Conservation (phyloP, 1,140 invertebrate species). For the Helicoverpa zea region DNA sequence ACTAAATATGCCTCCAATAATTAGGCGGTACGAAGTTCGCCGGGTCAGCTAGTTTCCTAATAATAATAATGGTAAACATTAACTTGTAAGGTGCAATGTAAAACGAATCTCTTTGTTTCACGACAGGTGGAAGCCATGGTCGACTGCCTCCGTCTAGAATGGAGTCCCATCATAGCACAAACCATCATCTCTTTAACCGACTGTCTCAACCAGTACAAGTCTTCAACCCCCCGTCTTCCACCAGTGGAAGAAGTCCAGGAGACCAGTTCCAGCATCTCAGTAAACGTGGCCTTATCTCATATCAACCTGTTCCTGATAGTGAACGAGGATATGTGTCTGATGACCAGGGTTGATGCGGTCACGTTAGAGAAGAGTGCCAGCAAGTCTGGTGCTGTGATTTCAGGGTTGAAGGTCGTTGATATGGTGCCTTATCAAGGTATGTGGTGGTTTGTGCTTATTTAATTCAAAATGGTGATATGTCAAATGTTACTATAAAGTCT, state of each 20-base stretch:
- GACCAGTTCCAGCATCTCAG: constrained; percentile 65
- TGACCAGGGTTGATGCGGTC: constrained; percentile 81
- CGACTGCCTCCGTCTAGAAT: constrained; percentile 83
- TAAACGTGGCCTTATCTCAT: constrained; percentile 82
- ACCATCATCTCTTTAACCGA: constrained; percentile 72
- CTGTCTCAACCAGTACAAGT: constrained; percentile 75
- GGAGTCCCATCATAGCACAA: constrained; percentile 74
- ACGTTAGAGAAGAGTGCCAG: constrained; percentile 73
- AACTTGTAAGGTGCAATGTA: neutral
- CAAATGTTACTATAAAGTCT: too few species aligned
- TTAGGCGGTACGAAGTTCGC: too few species aligned
- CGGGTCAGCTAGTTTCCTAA: too few species aligned
- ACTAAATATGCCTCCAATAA: too few species aligned
- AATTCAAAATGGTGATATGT: too few species aligned
- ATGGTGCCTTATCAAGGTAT: constrained; percentile 80
- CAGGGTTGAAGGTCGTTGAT: constrained; percentile 82
- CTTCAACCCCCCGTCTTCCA: constrained; percentile 13
- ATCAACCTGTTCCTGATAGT: constrained; percentile 83
- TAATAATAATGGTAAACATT: too few species aligned
- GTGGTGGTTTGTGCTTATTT: neutral
- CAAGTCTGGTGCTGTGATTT: constrained; percentile 75
- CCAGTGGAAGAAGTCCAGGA: constrained; percentile 44
- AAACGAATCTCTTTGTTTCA: neutral
- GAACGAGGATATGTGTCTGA: constrained; percentile 77
- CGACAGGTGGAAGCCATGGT: constrained; percentile 84